Evolutionary conservation across 2,888 invertebrate genomes (phyloP), one percentile per base, ranked within the genome.

Genomic region (Dimorphilus gyrociliatus): DNA sequence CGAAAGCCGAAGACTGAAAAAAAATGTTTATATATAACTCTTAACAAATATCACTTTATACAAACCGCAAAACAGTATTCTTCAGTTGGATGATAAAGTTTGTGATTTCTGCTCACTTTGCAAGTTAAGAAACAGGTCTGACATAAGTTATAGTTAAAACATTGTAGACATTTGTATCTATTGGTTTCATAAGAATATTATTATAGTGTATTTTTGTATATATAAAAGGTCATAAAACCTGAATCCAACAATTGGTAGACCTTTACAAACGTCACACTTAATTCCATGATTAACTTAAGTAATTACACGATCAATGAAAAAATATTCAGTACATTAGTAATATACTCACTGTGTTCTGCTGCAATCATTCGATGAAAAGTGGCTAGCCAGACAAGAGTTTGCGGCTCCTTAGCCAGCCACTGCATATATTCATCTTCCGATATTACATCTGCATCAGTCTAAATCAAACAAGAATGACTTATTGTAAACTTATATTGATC

Each of bases 111-210:
- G 35, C 67, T 71, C 16, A 60, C 64, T 45, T 67, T 64, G 2
- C 73, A 74, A 33, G 67, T 65, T 35, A 75, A 69, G 56, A 76
- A 77, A 54, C 76, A 77, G 19, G 65, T 61, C 52, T 76, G 76
- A 47, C 76, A 77, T 44, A 74, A 70, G 46, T 72, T 70, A 49
- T 73, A 76, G 35, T 68, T 68, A 21, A 72, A 65, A 51, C 75
- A 77, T 45, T 70, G 70, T 31, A 73, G 53, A 55, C 76, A 77
- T 36, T 69, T 68, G 55, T 75, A 76, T 34, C 72, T 66, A 34
- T 69, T 43, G 34, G 21, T 16, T 23, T 19, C 6, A 14, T 6
- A 29, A 17, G 10, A n/a, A 28, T 3, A 23, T 13, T 21, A 28
- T 25, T 18, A 8, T 30, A 32, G 2, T 31, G 14, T 16, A 6